A percentile compares a stretch with the other conserved stretches of the same genome.
phyloP scores from a whole-genome alignment of 1,140 invertebrate genomes.

The Sarcophaga bullata region DNA sequence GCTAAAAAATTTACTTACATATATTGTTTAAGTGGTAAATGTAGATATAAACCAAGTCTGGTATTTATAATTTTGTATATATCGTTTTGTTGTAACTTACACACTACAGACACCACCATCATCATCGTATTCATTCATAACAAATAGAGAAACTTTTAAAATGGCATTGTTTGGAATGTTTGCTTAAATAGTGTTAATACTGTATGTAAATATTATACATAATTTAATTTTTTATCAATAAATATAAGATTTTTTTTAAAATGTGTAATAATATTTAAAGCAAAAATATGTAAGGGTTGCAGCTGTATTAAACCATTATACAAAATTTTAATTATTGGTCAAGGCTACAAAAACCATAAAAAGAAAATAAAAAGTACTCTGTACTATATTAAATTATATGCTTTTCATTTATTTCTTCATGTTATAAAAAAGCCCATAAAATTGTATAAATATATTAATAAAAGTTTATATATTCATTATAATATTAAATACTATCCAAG shows the following conservation, averaged over 20 bases:
- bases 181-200: constrained; percentile 5
- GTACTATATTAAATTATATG: too few species aligned
- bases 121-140: neutral
- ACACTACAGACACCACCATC: neutral
- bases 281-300: constrained; percentile 4
- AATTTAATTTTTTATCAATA: constrained; percentile 15
- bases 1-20: neutral
- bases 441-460: too few species aligned
- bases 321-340: neutral
- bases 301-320: neutral
- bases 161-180: neutral
- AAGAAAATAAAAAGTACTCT: neutral
- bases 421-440: too few species aligned
- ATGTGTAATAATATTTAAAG: constrained; percentile 8
- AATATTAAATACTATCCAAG: too few species aligned
- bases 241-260: constrained; percentile 18
- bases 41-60: neutral
- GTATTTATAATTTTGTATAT: neutral
- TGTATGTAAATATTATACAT: constrained; percentile 27
- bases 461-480: too few species aligned
- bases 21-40: constrained; percentile 1
- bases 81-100: neutral
- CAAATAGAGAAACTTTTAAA: neutral
- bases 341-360: neutral
- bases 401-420: too few species aligned